Evolutionary conservation across 2,797 vertebrate species (phyloP).

Genomic region (Tapirus indicus): DNA sequence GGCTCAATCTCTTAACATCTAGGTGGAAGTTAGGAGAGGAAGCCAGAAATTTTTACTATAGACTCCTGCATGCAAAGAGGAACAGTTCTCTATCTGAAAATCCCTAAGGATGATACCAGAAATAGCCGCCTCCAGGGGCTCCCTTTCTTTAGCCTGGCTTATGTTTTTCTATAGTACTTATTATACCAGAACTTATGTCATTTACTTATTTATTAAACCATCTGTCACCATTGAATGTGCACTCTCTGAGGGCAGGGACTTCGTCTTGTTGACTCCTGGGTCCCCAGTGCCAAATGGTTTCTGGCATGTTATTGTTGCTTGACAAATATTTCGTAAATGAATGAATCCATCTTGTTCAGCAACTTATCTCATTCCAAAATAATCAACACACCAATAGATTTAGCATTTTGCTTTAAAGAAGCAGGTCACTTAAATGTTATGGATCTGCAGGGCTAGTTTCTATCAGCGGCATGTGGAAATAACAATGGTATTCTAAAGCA

Average conservation of each 20-base stretch:
- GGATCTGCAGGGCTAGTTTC: background rate
- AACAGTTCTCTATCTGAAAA: background rate
- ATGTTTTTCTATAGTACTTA: background rate
- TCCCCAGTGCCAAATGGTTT: background rate
- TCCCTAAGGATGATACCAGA: background rate
- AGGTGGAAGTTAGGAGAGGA: background rate
- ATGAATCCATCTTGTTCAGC: background rate
- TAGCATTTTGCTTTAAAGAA: constrained; percentile 1
- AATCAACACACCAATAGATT: background rate
- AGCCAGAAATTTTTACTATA: background rate
- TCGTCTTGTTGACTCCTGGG: background rate
- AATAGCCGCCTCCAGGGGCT: background rate
- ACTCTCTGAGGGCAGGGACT: background rate
- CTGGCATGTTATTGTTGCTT: background rate
- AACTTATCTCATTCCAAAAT: background rate
- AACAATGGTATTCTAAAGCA: background rate
- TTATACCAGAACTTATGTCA: background rate
- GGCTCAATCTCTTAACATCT: background rate
- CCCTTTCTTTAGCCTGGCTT: background rate
- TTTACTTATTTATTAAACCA: background rate
- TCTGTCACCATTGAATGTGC: background rate
- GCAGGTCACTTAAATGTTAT: background rate
- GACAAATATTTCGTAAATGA: constrained; percentile 1
- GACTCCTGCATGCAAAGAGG: background rate
- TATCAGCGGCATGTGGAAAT: background rate